phyloP scores from a whole-genome alignment of 1,140 invertebrate species.

The Conopomorpha cramerella region DNA sequence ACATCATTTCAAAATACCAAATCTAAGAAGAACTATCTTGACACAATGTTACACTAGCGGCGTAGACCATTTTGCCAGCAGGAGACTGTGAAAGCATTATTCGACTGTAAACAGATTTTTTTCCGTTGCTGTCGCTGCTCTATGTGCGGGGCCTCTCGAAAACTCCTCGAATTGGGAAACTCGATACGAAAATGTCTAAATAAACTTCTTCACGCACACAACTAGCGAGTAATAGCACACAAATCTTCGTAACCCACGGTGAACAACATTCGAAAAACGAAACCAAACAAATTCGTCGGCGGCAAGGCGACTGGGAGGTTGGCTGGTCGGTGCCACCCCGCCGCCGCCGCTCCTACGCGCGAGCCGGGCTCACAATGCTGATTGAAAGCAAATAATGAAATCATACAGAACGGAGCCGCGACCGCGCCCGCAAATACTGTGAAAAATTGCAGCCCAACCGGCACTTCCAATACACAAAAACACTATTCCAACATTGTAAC shows the following conservation, averaged over 20 bases:
- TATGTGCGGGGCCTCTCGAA: too few species aligned
- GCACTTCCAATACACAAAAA: constrained; percentile 26
- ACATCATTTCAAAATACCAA: too few species aligned
- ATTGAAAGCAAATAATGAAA: constrained; percentile 61
- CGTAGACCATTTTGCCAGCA: too few species aligned
- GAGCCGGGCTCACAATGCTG: constrained; percentile 46
- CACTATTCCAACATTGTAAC: too few species aligned
- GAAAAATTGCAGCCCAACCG: constrained; percentile 32
- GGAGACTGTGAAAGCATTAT: too few species aligned
- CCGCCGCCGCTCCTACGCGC: constrained; percentile 3
- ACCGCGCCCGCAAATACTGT: constrained; percentile 39
- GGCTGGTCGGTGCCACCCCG: constrained; percentile 5
- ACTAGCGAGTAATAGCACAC: constrained; percentile 20
- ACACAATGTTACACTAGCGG: too few species aligned
- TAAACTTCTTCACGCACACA: too few species aligned
- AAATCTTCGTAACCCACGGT: constrained; percentile 43
- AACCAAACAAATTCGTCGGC: constrained; percentile 48
- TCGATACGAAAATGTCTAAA: too few species aligned
- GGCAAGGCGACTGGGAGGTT: constrained; percentile 14
- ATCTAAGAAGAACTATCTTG: too few species aligned
- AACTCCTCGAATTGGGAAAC: too few species aligned
- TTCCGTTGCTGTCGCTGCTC: too few species aligned
- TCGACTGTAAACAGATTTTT: too few species aligned
- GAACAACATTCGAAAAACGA: constrained; percentile 51
- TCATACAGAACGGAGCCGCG: constrained; percentile 40